These are phyloP conservation scores for Zelostemma sp. DNA, from an alignment of 1,140 invertebrate genomes.

Conservation along the genomic window DNA sequence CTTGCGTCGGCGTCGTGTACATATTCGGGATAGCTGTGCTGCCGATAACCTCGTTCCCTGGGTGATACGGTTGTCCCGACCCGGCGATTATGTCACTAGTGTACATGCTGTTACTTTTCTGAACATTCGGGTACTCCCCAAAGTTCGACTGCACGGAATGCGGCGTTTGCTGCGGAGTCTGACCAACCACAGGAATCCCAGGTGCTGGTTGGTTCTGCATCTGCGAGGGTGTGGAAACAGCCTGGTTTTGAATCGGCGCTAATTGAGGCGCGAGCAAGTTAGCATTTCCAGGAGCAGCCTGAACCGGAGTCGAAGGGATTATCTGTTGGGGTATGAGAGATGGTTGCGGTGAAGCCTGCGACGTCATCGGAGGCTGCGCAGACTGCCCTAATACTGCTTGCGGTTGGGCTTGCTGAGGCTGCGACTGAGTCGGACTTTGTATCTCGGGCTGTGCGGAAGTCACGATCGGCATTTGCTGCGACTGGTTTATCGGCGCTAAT, in stretches of 20 bases:
- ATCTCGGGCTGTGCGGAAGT: constrained; percentile 22
- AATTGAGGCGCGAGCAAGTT: constrained; percentile 44
- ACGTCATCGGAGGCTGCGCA: constrained; percentile 14
- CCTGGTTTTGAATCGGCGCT: constrained; percentile 53
- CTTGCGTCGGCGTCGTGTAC: constrained; percentile 57
- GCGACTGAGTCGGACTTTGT: constrained; percentile 29
- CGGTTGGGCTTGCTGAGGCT: constrained; percentile 44
- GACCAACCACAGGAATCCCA: constrained; percentile 8
- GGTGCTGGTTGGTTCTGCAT: constrained; percentile 16
- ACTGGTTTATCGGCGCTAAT: too few species aligned
- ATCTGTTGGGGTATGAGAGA: constrained; percentile 48
- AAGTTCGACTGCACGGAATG: constrained; percentile 53
- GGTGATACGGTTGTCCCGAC: constrained; percentile 56
- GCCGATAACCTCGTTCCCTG: constrained; percentile 55
- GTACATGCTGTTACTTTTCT: constrained; percentile 57
- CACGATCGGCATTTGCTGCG: constrained; percentile 45
- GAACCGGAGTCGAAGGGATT: constrained; percentile 47
- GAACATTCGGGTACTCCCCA: constrained; percentile 57
- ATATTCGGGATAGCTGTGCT: constrained; percentile 62
- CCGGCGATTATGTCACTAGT: constrained; percentile 55
- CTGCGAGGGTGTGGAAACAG: constrained; percentile 18
- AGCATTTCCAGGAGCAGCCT: constrained; percentile 39
- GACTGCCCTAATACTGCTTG: constrained; percentile 49
- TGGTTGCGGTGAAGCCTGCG: constrained; percentile 13
- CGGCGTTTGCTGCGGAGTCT: constrained; percentile 45